A percentile compares a stretch with the other conserved stretches of the same genome.
These are phyloP conservation scores for Nomada lathburiana DNA, from an alignment of 2,888 invertebrate species.

Conservation along the genomic window DNA sequence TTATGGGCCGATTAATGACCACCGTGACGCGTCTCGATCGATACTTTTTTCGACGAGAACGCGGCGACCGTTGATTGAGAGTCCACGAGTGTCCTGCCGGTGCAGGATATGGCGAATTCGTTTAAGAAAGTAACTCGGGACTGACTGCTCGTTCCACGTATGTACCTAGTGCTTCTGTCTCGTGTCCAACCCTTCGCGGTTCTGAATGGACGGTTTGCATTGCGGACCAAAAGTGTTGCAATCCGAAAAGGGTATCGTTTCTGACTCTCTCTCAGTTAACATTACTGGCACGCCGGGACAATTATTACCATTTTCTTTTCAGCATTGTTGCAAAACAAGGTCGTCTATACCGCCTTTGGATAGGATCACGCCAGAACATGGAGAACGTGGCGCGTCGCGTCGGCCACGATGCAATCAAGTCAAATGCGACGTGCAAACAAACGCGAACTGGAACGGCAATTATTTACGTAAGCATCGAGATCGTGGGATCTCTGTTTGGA, in stretches of 20 bases:
- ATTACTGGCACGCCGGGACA: neutral
- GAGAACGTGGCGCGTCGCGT: slow-evolving; percentile 7
- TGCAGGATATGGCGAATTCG: neutral
- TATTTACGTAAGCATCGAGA: slow-evolving; percentile 64
- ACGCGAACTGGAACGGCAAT: slow-evolving; percentile 53
- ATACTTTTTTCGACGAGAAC: slow-evolving; percentile 11
- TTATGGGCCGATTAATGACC: slow-evolving; percentile 61
- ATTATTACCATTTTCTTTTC: slow-evolving; percentile 17
- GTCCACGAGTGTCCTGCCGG: slow-evolving; percentile 11
- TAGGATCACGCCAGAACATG: slow-evolving; percentile 10
- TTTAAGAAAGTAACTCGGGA: no score
- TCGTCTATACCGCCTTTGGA: neutral
- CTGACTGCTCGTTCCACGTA: neutral
- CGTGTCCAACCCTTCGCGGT: no score
- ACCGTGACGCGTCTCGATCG: slow-evolving; percentile 39
- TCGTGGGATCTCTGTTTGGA: slow-evolving; percentile 55
- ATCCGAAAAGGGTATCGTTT: no score
- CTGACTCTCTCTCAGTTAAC: no score
- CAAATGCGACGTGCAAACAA: slow-evolving; percentile 39
- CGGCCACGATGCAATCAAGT: slow-evolving; percentile 42
- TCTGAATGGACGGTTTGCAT: neutral
- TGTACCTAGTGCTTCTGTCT: neutral
- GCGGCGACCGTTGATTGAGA: slow-evolving; percentile 25
- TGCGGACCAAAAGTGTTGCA: neutral
- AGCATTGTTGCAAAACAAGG: slow-evolving; percentile 39